Percentiles rank a stretch among this genome's conserved stretches.
phyloP scores from a whole-genome alignment of 2,888 invertebrate genomes.

The Atrina japonica region DNA sequence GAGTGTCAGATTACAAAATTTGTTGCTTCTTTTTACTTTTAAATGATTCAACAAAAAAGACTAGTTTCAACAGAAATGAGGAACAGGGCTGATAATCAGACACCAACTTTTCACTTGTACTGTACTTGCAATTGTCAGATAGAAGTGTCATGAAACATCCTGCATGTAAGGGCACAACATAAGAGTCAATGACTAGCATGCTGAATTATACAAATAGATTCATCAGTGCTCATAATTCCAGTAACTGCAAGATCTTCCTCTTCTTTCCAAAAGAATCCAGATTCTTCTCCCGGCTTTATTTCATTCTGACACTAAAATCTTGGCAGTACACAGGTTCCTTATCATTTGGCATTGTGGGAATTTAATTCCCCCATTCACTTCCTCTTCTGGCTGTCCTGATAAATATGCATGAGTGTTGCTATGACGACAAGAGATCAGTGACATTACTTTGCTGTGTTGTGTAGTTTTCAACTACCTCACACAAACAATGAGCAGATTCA shows the following conservation, averaged over 20 bases:
- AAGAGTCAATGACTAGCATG: slow-evolving; percentile 23
- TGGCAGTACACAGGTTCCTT: too few species aligned
- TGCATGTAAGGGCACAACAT: background rate
- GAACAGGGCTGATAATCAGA: slow-evolving; percentile 11
- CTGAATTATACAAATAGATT: slow-evolving; percentile 11
- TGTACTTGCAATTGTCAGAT: too few species aligned
- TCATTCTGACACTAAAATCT: too few species aligned
- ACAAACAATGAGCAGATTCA: slow-evolving; percentile 1
- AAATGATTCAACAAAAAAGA: background rate
- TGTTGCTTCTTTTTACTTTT: too few species aligned
- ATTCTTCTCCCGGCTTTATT: too few species aligned
- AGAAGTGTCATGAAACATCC: too few species aligned
- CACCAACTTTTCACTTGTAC: too few species aligned
- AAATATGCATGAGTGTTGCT: slow-evolving; percentile 6
- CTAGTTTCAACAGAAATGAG: slow-evolving; percentile 5
- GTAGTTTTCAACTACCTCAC: slow-evolving; percentile 26
- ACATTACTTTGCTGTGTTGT: background rate
- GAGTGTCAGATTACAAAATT: too few species aligned
- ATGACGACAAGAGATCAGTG: slow-evolving; percentile 10
- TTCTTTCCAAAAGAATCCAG: too few species aligned
- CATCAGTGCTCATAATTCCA: too few species aligned
- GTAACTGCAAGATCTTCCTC: too few species aligned
- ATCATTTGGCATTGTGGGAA: slow-evolving; percentile 34
- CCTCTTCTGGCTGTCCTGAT: background rate
- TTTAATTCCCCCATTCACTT: slow-evolving; percentile 48